Evolutionary conservation across 2,888 invertebrate genomes (phyloP), one percentile per base, ranked within the genome.

Genomic region (Strigamia crassipes): DNA sequence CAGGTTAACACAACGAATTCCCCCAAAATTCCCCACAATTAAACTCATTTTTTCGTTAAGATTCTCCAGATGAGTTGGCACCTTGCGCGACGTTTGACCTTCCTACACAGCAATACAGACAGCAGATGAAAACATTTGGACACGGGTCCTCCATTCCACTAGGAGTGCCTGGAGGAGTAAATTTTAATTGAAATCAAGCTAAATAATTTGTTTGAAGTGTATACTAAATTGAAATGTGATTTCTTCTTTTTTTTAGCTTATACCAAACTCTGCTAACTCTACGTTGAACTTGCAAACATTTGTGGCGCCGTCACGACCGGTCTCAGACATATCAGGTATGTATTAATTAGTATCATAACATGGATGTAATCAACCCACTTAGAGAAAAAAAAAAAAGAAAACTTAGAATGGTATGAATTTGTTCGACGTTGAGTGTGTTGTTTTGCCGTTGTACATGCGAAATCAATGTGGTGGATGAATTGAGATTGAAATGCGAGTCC

Each of bases 311-410:
- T 31, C 81, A 8, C 31, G 81, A 42, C 81, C 81, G 4, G 41
- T 81, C 42, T 81, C 81, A 78, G 81, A 81, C 81, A 81, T 81
- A 81, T 81, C 81, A 81, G 61, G 81, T 81, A 81, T 27, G 73
- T 73, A 31, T 73, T 13, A 4, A 6, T 73, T 31, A 27, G 27
- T 56, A n/a, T 56, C 56, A 21, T 4, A 56, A 18, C 56, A 56
- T 18, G 56, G 56, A 56, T 61, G 73, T 31, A 10, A 31, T 31
- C 12, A 73, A 73, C 73, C 73, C 27, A 73, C 73, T 31, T 56
- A 18, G 31, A 73, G 13, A 73, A 31, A 31, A 31, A 73, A 27
- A 1, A 66, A 66, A 66, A 10, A 23, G 9, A 66, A 23, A 66
- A 21, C 18, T 0, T n/a, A 73, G n/a, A 31, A 27, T 27, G 73